These are phyloP conservation scores for Noturus placidus DNA, from an alignment of 2,113 vertebrate genomes.

Conservation along the genomic window DNA sequence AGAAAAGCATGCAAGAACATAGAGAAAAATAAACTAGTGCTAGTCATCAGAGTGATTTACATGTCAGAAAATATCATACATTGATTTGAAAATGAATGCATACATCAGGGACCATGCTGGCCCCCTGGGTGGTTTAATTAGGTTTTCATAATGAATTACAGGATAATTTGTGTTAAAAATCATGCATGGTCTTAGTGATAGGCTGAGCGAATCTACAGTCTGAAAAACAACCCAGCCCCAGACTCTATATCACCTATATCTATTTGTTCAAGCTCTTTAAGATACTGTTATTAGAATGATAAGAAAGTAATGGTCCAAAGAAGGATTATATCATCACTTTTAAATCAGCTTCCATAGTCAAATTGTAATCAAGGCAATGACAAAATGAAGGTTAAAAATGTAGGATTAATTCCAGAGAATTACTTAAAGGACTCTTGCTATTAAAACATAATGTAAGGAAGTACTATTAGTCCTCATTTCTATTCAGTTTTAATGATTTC, in stretches of 20 bases:
- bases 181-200: constrained; percentile 42
- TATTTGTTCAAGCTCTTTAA: neutral
- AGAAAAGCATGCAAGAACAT: neutral
- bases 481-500: constrained; percentile 70
- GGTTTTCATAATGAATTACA: constrained; percentile 73
- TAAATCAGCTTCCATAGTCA: constrained; percentile 28
- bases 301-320: neutral
- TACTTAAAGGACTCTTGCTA: constrained; percentile 61
- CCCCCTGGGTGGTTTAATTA: constrained; percentile 68
- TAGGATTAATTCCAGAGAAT: constrained; percentile 51
- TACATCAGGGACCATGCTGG: constrained; percentile 45
- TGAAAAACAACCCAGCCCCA: neutral
- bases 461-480: constrained; percentile 69
- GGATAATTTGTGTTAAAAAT: constrained; percentile 65
- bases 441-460: constrained; percentile 68
- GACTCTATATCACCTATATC: neutral
- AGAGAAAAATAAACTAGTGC: neutral
- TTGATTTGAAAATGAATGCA: constrained; percentile 27
- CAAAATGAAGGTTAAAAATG: constrained; percentile 22
- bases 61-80: constrained; percentile 19
- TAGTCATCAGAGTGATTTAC: constrained; percentile 17
- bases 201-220: neutral
- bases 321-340: constrained; percentile 19
- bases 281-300: neutral
- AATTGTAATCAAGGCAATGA: constrained; percentile 26